Evolutionary conservation across 2,113 vertebrate species (phyloP).

Genomic region (Colossoma macropomum): DNA sequence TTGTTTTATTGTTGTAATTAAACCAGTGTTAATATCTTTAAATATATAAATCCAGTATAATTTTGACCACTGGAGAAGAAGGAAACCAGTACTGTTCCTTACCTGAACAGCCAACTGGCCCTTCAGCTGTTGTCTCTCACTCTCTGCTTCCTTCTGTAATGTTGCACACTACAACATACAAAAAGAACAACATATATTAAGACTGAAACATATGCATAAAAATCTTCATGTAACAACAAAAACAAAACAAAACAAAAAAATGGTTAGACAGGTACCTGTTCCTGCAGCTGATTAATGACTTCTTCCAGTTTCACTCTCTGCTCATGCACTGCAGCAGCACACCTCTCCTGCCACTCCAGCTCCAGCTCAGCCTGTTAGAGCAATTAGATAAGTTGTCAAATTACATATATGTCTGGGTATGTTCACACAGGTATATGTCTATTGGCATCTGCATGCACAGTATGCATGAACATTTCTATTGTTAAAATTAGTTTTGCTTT

Average conservation of each 20-base stretch:
- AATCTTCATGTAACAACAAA: not conserved
- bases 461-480: too few species aligned
- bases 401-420: too few species aligned
- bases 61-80: not conserved
- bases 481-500: too few species aligned
- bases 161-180: not conserved
- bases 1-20: too few species aligned
- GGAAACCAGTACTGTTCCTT: not conserved
- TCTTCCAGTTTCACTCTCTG: constrained; percentile 72
- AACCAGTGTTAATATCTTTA: too few species aligned
- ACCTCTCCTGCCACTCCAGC: constrained; percentile 70
- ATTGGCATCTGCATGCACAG: too few species aligned
- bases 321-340: constrained; percentile 70
- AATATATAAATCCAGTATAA: too few species aligned
- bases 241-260: not conserved
- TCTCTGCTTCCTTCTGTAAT: not conserved
- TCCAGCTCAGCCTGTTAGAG: constrained; percentile 81
- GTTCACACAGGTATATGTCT: too few species aligned
- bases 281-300: constrained; percentile 73
- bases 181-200: not conserved
- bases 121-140: not conserved
- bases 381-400: too few species aligned
- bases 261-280: constrained; percentile 68
- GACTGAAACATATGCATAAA: not conserved
- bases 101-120: constrained; percentile 19